Percentiles rank a stretch among this genome's conserved stretches.
Conservation (phyloP, 2,797 vertebrate species). For the Pyrocephalus nanus region DNA sequence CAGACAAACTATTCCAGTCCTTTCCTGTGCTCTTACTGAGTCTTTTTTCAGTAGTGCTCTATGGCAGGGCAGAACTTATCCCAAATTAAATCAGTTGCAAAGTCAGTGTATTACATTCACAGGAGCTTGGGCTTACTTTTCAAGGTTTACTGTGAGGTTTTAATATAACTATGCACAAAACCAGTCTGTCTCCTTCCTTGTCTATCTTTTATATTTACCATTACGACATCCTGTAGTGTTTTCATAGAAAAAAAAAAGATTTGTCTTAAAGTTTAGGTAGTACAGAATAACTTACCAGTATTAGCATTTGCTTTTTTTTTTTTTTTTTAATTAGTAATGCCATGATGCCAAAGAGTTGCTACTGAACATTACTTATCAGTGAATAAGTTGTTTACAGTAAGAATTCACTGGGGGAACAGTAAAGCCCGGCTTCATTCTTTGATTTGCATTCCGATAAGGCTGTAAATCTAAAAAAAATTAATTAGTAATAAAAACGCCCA, state of each 20-base stretch:
- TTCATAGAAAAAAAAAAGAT: not conserved
- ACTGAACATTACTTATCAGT: not conserved
- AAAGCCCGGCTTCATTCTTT: not conserved
- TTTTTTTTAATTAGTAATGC: not conserved
- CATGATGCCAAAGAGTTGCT: not conserved
- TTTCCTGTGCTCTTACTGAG: not conserved
- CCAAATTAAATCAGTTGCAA: not conserved
- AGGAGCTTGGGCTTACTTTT: not conserved
- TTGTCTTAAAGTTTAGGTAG: not conserved
- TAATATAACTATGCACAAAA: not conserved
- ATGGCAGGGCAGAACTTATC: not conserved
- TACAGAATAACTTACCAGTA: not conserved
- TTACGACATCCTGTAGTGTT: not conserved
- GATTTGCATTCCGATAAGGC: not conserved
- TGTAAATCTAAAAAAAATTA: not conserved
- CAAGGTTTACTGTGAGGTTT: not conserved
- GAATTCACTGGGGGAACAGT: not conserved
- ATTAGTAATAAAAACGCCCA: not conserved
- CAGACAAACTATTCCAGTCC: not conserved
- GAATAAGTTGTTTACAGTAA: not conserved
- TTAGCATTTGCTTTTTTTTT: not conserved
- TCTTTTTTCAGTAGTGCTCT: not conserved
- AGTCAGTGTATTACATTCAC: not conserved
- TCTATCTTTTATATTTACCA: not conserved
- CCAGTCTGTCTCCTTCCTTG: fast-evolving